These are phyloP conservation scores for Nasonia longicornis DNA, from an alignment of 1,140 invertebrate genomes.

Conservation along the genomic window DNA sequence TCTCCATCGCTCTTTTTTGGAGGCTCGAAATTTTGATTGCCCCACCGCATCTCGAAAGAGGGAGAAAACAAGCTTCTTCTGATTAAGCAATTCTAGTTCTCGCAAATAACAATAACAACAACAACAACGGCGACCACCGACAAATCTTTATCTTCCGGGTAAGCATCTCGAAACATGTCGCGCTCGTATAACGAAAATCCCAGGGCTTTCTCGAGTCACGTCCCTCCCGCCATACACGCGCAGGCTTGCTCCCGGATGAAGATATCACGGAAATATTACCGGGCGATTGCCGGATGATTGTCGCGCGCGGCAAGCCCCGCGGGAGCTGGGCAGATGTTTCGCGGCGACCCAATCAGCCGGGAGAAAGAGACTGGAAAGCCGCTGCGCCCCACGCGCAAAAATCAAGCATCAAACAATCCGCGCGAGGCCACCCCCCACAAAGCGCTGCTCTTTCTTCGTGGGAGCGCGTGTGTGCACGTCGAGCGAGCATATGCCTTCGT, in stretches of 20 bases:
- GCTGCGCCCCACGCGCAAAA: constrained; percentile 64
- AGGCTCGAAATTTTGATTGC: neutral
- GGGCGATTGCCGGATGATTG: constrained; percentile 67
- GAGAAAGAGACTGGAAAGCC: constrained; percentile 21
- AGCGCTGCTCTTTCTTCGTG: constrained; percentile 34
- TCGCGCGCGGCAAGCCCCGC: constrained; percentile 65
- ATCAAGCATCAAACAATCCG: constrained; percentile 69
- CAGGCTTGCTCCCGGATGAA: constrained; percentile 54
- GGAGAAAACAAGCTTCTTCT: neutral
- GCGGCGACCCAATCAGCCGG: constrained; percentile 68
- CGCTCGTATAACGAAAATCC: neutral
- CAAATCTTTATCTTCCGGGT: neutral
- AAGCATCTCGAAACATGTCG: neutral
- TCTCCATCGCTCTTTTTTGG: constrained; percentile 15
- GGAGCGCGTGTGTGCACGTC: constrained; percentile 35
- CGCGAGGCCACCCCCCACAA: constrained; percentile 49
- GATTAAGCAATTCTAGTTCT: too few relatives aligned
- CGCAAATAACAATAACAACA: too few relatives aligned
- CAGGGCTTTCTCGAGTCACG: neutral
- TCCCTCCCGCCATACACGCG: neutral
- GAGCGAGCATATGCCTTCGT: constrained; percentile 66
- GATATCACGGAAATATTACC: constrained; percentile 66
- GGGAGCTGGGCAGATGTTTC: constrained; percentile 69
- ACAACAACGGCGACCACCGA: too few relatives aligned
- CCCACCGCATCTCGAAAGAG: neutral